These are phyloP conservation scores for Lathronympha strigana DNA, from an alignment of 2,888 invertebrate genomes.

Conservation along the genomic window DNA sequence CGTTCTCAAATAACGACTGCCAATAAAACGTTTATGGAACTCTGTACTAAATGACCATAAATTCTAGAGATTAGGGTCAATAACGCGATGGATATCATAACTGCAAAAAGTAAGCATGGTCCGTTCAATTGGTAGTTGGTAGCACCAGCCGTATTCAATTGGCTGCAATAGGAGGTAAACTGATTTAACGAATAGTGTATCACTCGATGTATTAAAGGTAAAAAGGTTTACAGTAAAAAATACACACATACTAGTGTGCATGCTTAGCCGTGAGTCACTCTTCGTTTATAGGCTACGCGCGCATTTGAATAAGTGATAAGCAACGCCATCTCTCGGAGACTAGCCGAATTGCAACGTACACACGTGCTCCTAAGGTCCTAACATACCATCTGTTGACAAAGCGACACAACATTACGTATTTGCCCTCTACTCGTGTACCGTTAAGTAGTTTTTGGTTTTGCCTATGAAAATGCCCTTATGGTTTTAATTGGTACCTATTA, in stretches of 20 bases:
- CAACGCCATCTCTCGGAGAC: conserved; percentile 44
- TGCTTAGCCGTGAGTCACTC: not conserved
- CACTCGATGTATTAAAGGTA: not conserved
- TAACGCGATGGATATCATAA: conserved; percentile 77
- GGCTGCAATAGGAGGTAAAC: conserved; percentile 19
- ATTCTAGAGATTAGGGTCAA: conserved; percentile 80
- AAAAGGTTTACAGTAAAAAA: not conserved
- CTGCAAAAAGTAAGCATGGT: conserved; percentile 62
- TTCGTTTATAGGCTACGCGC: conserved; percentile 15
- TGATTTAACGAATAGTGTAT: conserved; percentile 9
- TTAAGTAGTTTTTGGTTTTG: not conserved
- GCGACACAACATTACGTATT: conserved; percentile 11
- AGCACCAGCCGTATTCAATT: conserved; percentile 42
- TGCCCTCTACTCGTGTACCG: not conserved
- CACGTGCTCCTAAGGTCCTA: conserved; percentile 19
- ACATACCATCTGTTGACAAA: conserved; percentile 39
- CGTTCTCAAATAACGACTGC: conserved; percentile 72
- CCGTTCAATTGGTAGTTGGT: conserved; percentile 38
- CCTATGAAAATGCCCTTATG: not conserved
- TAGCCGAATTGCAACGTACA: conserved; percentile 41
- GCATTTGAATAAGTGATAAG: conserved; percentile 36
- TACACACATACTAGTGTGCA: not conserved
- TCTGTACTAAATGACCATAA: conserved; percentile 74
- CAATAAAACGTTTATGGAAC: conserved; percentile 78
- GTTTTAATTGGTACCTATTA: no score